These are phyloP conservation scores for Periphyllus acericola DNA, from an alignment of 2,888 invertebrate species.

Conservation along the genomic window DNA sequence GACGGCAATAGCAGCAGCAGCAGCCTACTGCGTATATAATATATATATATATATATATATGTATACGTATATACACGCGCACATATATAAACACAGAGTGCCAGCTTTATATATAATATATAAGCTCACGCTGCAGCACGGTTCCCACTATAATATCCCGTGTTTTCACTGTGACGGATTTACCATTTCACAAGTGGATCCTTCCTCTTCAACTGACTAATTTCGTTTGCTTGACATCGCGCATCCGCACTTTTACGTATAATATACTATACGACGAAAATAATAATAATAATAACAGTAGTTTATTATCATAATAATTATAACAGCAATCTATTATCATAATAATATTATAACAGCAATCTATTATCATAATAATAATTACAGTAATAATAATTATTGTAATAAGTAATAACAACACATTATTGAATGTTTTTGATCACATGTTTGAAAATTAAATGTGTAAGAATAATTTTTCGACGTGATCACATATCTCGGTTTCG, in stretches of 20 bases:
- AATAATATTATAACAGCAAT: too few relatives aligned
- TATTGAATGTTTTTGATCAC: too few relatives aligned
- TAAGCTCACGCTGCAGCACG: neutral
- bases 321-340: too few relatives aligned
- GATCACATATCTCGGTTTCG: too few relatives aligned
- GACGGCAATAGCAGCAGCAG: constrained; percentile 5
- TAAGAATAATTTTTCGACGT: too few relatives aligned
- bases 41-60: neutral
- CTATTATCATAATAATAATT: too few relatives aligned
- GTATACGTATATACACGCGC: neutral
- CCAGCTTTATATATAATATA: constrained; percentile 41
- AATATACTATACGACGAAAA: neutral
- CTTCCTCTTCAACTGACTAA: constrained; percentile 34
- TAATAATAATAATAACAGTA: too few relatives aligned
- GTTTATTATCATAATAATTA: too few relatives aligned
- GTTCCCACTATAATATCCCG: constrained; percentile 43
- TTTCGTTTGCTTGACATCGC: constrained; percentile 16
- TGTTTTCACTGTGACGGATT: constrained; percentile 41
- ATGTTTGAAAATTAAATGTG: too few relatives aligned
- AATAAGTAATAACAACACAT: too few relatives aligned
- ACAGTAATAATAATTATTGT: too few relatives aligned
- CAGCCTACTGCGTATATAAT: neutral
- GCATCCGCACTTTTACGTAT: constrained; percentile 22
- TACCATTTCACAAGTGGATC: constrained; percentile 51
- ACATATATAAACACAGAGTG: constrained; percentile 15